These are phyloP conservation scores for Sprattus sprattus DNA, from an alignment of 2,113 vertebrate genomes.

Conservation along the genomic window DNA sequence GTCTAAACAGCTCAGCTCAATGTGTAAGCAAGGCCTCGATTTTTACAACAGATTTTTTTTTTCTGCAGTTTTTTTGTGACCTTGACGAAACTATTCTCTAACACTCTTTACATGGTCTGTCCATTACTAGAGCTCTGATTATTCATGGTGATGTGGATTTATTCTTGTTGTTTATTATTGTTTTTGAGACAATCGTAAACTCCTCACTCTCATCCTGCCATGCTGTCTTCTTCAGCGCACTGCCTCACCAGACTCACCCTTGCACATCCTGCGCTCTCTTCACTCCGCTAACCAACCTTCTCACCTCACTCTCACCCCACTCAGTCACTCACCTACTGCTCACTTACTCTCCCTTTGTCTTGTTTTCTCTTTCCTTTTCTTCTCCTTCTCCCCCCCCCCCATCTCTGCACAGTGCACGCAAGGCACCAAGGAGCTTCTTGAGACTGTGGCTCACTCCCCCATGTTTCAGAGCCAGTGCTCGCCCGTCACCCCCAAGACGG, in stretches of 20 bases:
- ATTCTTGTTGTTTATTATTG: background rate
- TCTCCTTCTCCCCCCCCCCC: background rate
- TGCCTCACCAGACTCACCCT: background rate
- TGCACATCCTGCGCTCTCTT: background rate
- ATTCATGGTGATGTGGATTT: background rate
- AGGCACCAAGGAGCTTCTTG: constrained; percentile 70
- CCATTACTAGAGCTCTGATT: background rate
- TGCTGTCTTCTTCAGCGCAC: background rate
- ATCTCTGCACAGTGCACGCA: constrained; percentile 62
- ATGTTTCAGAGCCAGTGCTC: constrained; percentile 58
- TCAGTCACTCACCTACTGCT: background rate
- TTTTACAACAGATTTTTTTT: background rate
- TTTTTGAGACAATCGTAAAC: background rate
- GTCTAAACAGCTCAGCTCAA: too few relatives aligned
- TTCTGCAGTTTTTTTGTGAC: background rate
- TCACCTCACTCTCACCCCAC: background rate
- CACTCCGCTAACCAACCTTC: background rate
- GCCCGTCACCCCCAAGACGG: constrained; percentile 58
- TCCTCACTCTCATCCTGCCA: background rate
- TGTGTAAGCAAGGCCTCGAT: too few relatives aligned
- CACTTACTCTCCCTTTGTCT: background rate
- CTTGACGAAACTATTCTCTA: background rate
- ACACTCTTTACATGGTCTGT: background rate
- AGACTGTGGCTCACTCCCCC: constrained; percentile 61
- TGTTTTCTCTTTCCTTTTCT: background rate